Base-by-base conservation (phyloP, 2,888 invertebrate genomes). In the Phyllotreta cruciferae region DNA sequence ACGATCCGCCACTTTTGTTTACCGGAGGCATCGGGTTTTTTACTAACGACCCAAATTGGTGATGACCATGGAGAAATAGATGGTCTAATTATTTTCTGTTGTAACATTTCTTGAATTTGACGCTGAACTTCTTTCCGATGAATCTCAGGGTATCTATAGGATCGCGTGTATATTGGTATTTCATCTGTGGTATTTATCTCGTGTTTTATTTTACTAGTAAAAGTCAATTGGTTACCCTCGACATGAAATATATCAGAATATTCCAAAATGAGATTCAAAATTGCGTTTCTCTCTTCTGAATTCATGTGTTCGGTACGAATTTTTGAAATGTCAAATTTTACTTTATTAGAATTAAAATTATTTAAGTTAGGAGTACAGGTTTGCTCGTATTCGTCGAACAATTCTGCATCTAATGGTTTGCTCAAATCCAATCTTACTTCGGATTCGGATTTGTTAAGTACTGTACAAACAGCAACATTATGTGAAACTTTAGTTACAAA, bases 21-120 rank as follows among this genome's bases (percentile, higher is more conserved):
- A 9, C 63, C 63, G 10, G 63, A 56, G 9, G 66, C 60, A 35
- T 65, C 65, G 5, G 62, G n/a, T 41, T 65, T 65, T 36, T 65
- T 62, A 11, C 57, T 62, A 7, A 66, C 66, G 9, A 66, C 45
- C 56, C 56, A 60, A 42, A 66, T 34, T 8, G 66, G 66, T 10
- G 52, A 52, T 60, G 24, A 24, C 24, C 63, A 66, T 1, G 66
- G 64, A 8, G 64, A 62, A 45, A 24, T 14, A 9, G 34, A 41
- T 13, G 44, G 45, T 62, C 61, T 45, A 24, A 14, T 24, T 10
- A 45, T 36, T 53, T 53, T 38, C 53, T 9, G 24, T 24, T 24
- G 2, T 24, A 24, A 24, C 24, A 24, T 24, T 24, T 24, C 24
- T 24, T 24, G 24, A 24, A 24, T 24, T 24, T 24, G 24, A 4